These are phyloP conservation scores for Nasonia longicornis DNA, from an alignment of 1,140 invertebrate species.

Conservation along the genomic window DNA sequence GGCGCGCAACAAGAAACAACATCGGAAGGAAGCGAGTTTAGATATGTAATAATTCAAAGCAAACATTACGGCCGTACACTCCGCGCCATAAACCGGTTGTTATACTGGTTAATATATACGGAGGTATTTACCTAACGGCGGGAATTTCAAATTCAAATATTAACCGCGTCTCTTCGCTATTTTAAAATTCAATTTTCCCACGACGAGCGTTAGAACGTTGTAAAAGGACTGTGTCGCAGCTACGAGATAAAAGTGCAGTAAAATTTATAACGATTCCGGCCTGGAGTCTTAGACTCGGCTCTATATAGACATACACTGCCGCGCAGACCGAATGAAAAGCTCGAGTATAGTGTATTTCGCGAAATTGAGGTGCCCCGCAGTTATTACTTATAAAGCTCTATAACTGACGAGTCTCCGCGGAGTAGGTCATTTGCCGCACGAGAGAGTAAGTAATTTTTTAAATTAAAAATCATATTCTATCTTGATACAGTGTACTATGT, in stretches of 20 bases:
- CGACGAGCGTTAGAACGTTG: neutral
- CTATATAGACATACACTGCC: neutral
- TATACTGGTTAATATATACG: neutral
- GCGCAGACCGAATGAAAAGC: neutral
- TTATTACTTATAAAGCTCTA: neutral
- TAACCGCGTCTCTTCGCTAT: neutral
- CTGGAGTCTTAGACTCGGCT: neutral
- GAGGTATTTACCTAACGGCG: conserved; percentile 1
- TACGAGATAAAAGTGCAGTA: neutral
- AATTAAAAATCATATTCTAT: neutral
- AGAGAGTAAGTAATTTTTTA: neutral
- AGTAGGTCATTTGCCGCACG: neutral
- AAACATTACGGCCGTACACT: neutral
- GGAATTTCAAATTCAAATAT: neutral
- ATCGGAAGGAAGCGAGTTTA: neutral
- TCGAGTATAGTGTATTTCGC: neutral
- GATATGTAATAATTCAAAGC: neutral
- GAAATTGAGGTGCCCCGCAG: neutral
- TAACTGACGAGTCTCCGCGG: neutral
- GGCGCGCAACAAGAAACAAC: neutral
- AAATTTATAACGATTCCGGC: neutral
- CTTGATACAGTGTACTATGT: neutral
- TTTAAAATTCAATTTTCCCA: conserved; percentile 4
- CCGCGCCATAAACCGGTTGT: neutral
- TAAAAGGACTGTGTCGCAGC: neutral